phyloP scores from a whole-genome alignment of 1,140 invertebrate genomes.

The Drosophila elegans region DNA sequence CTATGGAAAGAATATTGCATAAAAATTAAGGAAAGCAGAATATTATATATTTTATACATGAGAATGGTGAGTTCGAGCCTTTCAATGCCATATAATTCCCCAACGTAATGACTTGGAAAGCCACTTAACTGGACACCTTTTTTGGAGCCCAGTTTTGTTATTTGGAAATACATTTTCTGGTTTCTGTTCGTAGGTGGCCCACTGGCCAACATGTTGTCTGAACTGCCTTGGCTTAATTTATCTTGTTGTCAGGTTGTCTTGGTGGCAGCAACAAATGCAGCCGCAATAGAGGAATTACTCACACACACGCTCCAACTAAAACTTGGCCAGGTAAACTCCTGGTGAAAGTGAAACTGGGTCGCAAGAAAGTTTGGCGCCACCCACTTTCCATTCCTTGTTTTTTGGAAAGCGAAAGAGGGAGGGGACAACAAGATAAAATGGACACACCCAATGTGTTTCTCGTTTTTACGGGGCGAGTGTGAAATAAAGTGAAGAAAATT shows the following conservation, averaged over 20 bases:
- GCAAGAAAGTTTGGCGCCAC: conserved; percentile 36
- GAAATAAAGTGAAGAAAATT: conserved; percentile 53
- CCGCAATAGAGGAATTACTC: conserved; percentile 64
- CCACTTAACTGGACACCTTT: conserved; percentile 22
- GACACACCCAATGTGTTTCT: conserved; percentile 48
- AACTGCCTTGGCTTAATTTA: conserved; percentile 46
- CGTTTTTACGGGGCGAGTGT: conserved; percentile 35
- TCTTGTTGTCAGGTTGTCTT: conserved; percentile 48
- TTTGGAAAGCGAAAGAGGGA: not conserved
- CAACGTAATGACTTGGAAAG: conserved; percentile 16
- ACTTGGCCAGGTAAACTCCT: conserved; percentile 40
- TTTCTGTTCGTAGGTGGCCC: conserved; percentile 18
- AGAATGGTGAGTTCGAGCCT: no score
- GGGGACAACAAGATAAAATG: conserved; percentile 38
- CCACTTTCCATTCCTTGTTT: conserved; percentile 3
- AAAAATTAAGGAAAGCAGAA: not conserved
- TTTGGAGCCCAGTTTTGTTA: not conserved
- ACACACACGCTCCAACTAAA: conserved; percentile 27
- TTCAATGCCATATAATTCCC: not conserved
- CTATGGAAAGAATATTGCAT: not conserved
- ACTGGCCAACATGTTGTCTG: conserved; percentile 35
- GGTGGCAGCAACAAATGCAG: conserved; percentile 44
- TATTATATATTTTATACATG: not conserved
- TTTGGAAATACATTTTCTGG: conserved; percentile 32
- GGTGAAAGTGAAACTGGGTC: conserved; percentile 53